These are phyloP conservation scores for Phasia obesa DNA, from an alignment of 2,888 invertebrate genomes.

Conservation along the genomic window DNA sequence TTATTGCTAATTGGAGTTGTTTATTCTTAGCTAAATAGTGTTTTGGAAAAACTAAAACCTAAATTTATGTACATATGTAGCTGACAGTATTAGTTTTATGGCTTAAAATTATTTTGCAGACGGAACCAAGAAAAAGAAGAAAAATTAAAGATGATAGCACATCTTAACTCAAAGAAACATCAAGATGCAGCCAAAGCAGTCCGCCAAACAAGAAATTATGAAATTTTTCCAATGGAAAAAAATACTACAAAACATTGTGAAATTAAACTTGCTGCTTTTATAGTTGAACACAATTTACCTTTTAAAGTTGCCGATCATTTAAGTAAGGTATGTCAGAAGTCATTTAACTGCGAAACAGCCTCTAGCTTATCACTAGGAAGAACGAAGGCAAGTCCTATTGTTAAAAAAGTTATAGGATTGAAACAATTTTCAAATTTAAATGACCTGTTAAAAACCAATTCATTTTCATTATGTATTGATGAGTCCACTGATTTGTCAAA, in stretches of 20 bases:
- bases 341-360: conserved; percentile 8
- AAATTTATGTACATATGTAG: background rate
- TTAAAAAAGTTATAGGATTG: conserved; percentile 19
- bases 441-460: conserved; percentile 18
- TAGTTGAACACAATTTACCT: conserved; percentile 36
- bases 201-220: background rate
- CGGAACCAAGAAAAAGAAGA: conserved; percentile 14
- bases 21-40: background rate
- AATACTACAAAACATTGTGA: background rate
- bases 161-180: conserved; percentile 17
- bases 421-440: conserved; percentile 3
- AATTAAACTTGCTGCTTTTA: conserved; percentile 21
- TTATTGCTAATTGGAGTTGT: background rate
- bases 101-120: no score
- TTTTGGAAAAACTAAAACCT: background rate
- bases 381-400: conserved; percentile 11
- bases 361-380: conserved; percentile 12
- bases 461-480: conserved; percentile 26
- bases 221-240: background rate
- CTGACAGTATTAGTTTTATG: background rate
- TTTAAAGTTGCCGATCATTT: conserved; percentile 20
- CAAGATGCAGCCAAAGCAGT: background rate
- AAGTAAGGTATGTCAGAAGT: conserved; percentile 16
- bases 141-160: conserved; percentile 20
- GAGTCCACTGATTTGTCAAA: conserved; percentile 25